phyloP scores from a whole-genome alignment of 2,113 vertebrate species.

The Excalfactoria chinensis region DNA sequence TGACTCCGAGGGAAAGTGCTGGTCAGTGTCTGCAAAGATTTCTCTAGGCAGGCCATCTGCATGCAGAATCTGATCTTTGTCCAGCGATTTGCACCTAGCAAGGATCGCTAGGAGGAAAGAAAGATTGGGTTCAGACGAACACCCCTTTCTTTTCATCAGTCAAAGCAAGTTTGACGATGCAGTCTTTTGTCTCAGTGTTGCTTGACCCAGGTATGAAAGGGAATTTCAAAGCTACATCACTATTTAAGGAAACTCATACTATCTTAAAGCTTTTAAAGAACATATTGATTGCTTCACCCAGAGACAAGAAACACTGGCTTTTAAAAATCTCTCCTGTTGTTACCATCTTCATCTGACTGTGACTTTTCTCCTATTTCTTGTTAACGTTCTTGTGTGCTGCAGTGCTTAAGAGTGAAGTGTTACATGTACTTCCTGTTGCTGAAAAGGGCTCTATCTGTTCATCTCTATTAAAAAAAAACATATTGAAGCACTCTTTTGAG shows the following conservation, averaged over 20 bases:
- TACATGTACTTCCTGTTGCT: neutral
- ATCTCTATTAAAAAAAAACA: neutral
- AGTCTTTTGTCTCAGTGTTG: slow-evolving; percentile 3
- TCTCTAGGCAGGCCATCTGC: neutral
- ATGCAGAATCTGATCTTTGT: neutral
- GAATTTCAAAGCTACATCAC: slow-evolving; percentile 22
- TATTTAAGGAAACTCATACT: slow-evolving; percentile 25
- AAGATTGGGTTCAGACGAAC: neutral
- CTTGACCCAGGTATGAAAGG: slow-evolving; percentile 2
- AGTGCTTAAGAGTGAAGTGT: neutral
- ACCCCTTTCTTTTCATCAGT: neutral
- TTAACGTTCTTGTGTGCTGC: neutral
- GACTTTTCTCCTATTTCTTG: slow-evolving; percentile 5
- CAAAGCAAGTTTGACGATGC: neutral
- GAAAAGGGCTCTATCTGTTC: neutral
- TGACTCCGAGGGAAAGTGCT: neutral
- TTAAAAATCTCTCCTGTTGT: neutral
- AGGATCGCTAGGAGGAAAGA: neutral
- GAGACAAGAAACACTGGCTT: neutral
- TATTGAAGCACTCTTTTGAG: neutral
- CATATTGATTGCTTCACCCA: slow-evolving; percentile 13
- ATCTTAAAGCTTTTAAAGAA: slow-evolving; percentile 6
- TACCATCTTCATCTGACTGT: neutral
- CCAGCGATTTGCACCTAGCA: neutral
- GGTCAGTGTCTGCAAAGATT: neutral